A percentile compares a stretch with the other conserved stretches of the same genome.
phyloP scores from a whole-genome alignment of 2,797 vertebrate genomes.

The Hydrolagus colliei region DNA sequence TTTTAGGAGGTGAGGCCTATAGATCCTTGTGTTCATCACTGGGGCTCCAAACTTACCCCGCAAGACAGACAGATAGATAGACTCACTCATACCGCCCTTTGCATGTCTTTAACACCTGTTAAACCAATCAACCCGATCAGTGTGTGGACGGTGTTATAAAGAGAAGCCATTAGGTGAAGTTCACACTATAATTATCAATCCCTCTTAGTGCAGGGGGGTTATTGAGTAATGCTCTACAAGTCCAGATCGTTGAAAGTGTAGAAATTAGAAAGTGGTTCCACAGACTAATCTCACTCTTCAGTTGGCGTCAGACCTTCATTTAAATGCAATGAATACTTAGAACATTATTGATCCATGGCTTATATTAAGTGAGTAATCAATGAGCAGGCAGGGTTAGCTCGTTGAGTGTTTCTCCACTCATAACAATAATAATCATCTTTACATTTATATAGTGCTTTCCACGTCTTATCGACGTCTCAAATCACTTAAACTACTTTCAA shows the following conservation, averaged over 20 bases:
- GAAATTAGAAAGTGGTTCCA: background rate
- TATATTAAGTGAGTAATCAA: background rate
- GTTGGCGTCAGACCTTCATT: background rate
- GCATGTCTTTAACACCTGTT: conserved; percentile 38
- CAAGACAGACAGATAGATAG: conserved; percentile 36
- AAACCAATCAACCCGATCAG: conserved; percentile 38
- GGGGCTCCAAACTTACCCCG: conserved; percentile 55
- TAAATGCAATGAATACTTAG: background rate
- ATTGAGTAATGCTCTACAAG: background rate
- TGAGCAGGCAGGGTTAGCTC: background rate
- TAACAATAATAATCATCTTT: too few species aligned
- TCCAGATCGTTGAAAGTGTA: background rate
- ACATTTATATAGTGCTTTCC: too few species aligned
- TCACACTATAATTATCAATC: conserved; percentile 18
- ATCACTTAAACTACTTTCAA: too few species aligned
- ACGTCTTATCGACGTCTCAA: too few species aligned
- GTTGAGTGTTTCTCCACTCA: too few species aligned
- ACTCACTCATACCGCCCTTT: conserved; percentile 35
- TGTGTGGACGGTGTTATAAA: background rate
- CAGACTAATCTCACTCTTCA: background rate
- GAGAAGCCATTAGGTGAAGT: background rate
- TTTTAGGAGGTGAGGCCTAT: conserved; percentile 69
- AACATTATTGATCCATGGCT: background rate
- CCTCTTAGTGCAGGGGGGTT: background rate
- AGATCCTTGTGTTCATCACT: conserved; percentile 51